These are phyloP conservation scores for Lepidocyrtinus sp. DNA, from an alignment of 2,888 invertebrate species.

Conservation along the genomic window DNA sequence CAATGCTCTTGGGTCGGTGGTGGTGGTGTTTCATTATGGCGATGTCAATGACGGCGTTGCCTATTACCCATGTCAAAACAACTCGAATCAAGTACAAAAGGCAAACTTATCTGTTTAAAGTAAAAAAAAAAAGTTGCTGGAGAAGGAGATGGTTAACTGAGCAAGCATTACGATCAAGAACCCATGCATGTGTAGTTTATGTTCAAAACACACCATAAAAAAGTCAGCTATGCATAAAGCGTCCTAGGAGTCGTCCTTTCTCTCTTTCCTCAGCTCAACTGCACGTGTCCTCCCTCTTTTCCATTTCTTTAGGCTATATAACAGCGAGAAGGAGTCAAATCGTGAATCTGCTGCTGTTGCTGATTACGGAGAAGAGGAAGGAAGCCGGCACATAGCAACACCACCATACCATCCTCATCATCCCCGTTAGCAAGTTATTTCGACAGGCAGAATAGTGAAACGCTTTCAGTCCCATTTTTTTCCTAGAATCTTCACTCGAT, in stretches of 20 bases:
- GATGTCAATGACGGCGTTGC: not conserved
- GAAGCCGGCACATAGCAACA: constrained; percentile 54
- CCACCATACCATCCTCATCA: constrained; percentile 22
- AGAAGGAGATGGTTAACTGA: not conserved
- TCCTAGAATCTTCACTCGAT: constrained; percentile 1
- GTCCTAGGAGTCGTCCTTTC: constrained; percentile 1
- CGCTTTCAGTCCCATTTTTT: not conserved
- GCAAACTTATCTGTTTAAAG: constrained; percentile 13
- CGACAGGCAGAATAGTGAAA: not conserved
- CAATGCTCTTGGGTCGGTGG: constrained; percentile 2
- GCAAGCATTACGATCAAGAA: not conserved
- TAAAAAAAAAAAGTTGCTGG: constrained; percentile 12
- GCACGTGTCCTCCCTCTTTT: constrained; percentile 23
- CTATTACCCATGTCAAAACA: not conserved
- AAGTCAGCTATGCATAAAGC: constrained; percentile 17
- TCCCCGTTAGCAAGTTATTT: not conserved
- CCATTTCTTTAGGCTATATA: constrained; percentile 34
- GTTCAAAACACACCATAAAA: constrained; percentile 12
- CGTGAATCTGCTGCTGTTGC: not conserved
- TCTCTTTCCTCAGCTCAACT: constrained; percentile 19
- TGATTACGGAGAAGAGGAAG: constrained; percentile 10
- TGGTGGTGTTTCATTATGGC: not conserved
- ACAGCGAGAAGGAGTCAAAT: not conserved
- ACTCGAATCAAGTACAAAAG: not conserved
- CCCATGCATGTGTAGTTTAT: constrained; percentile 8